A percentile compares a stretch with the other conserved stretches of the same genome.
Evolutionary conservation across 2,888 invertebrate genomes (phyloP).

Genomic region (Noctua fimbriata): DNA sequence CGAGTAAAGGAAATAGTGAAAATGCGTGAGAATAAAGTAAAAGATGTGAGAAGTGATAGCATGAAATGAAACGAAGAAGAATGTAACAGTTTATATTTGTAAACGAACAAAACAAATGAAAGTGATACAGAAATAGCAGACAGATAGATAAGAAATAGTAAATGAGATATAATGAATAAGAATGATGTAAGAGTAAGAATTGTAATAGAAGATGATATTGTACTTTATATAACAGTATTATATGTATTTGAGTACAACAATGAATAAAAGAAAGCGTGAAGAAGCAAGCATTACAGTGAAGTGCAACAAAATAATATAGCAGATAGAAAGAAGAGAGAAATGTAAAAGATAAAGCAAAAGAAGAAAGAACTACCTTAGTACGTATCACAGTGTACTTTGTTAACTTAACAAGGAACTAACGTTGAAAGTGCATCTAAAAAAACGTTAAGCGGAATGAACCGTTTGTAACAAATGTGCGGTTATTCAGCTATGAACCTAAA

Average conservation of each 20-base stretch:
- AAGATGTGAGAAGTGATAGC: conserved; percentile 39
- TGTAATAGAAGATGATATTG: conserved; percentile 25
- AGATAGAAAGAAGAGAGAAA: conserved; percentile 44
- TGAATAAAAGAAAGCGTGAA: conserved; percentile 48
- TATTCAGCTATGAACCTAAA: conserved; percentile 79
- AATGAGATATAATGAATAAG: conserved; percentile 25
- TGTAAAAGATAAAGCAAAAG: conserved; percentile 52
- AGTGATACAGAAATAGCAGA: conserved; percentile 54
- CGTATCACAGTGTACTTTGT: conserved; percentile 88
- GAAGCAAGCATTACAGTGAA: conserved; percentile 61
- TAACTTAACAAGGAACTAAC: conserved; percentile 81
- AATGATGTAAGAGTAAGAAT: conserved; percentile 37
- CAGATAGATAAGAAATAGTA: conserved; percentile 42
- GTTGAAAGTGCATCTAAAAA: conserved; percentile 73
- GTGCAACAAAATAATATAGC: conserved; percentile 43
- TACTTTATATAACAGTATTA: conserved; percentile 21
- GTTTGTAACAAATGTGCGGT: conserved; percentile 90
- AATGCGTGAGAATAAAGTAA: conserved; percentile 34
- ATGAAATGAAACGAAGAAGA: conserved; percentile 75
- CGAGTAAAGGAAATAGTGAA: conserved; percentile 19
- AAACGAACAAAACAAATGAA: conserved; percentile 49
- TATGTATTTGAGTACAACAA: conserved; percentile 28
- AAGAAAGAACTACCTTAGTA: conserved; percentile 79
- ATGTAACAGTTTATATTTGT: conserved; percentile 67
- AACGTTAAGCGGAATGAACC: conserved; percentile 82